Conservation (phyloP, 30 jellyfish, hydroid and myxozoan species). For the Sanderia malayensis region DNA sequence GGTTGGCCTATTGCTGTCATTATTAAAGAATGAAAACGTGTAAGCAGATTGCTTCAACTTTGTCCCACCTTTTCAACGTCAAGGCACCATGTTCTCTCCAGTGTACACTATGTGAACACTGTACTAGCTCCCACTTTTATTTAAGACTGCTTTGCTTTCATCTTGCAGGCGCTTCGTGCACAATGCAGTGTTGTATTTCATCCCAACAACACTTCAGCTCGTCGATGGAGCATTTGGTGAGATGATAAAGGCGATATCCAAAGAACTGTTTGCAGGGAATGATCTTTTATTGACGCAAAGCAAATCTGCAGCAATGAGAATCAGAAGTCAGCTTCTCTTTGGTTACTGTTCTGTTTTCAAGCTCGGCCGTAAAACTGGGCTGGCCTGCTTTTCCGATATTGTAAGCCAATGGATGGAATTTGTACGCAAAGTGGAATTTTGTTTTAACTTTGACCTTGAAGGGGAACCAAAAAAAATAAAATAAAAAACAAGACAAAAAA, state of each 20-base stretch:
- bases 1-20: conserved; percentile 8
- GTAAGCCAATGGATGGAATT: too few species aligned
- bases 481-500: too few species aligned
- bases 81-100: too few species aligned
- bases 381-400: conserved; percentile 18
- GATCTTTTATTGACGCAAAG: not conserved
- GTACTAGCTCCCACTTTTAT: too few species aligned
- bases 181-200: conserved; percentile 38
- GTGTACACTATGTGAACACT: too few species aligned
- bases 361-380: conserved; percentile 35
- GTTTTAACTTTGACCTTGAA: too few species aligned
- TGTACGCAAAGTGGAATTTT: too few species aligned
- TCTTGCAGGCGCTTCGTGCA: conserved; percentile 32
- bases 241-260: conserved; percentile 1
- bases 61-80: too few species aligned
- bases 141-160: too few species aligned
- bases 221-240: conserved; percentile 11
- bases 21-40: conserved; percentile 39
- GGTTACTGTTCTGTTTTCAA: conserved; percentile 51
- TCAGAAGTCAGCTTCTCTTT: conserved; percentile 18
- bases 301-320: not conserved
- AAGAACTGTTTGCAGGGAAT: not conserved
- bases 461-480: too few species aligned
- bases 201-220: conserved; percentile 46
- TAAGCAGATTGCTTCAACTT: too few species aligned